A percentile compares a stretch with the other conserved stretches of the same genome.
phyloP scores from a whole-genome alignment of 1,140 invertebrate genomes.

The Drosophila persimilis region DNA sequence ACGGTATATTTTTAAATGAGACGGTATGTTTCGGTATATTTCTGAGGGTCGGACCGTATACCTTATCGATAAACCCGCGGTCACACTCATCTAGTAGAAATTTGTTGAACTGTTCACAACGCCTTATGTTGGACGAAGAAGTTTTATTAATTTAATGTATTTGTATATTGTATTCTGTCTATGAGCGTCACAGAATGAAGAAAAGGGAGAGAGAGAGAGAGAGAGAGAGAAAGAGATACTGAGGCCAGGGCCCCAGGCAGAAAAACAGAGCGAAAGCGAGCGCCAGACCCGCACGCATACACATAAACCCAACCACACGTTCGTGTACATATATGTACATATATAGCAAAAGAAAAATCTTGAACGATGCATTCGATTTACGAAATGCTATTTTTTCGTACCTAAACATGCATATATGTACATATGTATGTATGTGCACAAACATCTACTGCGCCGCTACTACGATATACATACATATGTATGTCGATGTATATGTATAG shows the following conservation, averaged over 20 bases:
- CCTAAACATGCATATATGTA: constrained; percentile 37
- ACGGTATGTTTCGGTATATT: not conserved
- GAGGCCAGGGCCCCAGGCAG: constrained; percentile 65
- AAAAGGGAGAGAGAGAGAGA: constrained; percentile 66
- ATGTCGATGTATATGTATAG: constrained; percentile 49
- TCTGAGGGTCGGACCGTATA: too few species aligned
- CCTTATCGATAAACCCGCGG: too few species aligned
- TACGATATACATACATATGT: constrained; percentile 47
- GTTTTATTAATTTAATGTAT: constrained; percentile 81
- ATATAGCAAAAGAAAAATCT: constrained; percentile 34
- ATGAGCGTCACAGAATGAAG: constrained; percentile 64
- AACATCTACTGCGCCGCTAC: constrained; percentile 42
- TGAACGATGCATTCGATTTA: constrained; percentile 27
- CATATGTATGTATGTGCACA: constrained; percentile 34
- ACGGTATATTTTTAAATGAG: too few species aligned
- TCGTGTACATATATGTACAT: constrained; percentile 43
- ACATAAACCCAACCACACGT: constrained; percentile 31
- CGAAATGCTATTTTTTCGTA: constrained; percentile 24
- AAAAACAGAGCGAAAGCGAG: constrained; percentile 50
- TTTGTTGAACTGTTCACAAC: constrained; percentile 67
- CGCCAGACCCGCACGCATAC: constrained; percentile 60
- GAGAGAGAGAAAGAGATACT: constrained; percentile 70
- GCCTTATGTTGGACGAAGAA: constrained; percentile 72
- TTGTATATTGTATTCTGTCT: constrained; percentile 76
- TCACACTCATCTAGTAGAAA: constrained; percentile 39